Evolutionary conservation across 2,888 invertebrate genomes (phyloP).

Genomic region (Scaptomyza polygonia): DNA sequence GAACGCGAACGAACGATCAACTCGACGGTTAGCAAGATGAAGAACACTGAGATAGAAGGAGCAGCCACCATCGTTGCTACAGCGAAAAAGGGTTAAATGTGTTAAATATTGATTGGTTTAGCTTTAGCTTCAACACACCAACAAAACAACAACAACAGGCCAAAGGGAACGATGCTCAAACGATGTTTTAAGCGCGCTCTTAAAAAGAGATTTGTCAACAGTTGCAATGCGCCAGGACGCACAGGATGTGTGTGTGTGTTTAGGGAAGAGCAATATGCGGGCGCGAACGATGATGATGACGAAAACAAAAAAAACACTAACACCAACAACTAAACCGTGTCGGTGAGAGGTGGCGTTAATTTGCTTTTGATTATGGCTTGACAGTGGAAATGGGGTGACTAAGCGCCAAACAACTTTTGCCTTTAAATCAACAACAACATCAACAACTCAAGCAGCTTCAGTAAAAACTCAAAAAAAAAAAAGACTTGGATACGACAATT

Average conservation of each 20-base stretch:
- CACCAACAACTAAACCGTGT: constrained; percentile 22
- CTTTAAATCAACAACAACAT: constrained; percentile 24
- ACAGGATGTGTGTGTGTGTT: constrained; percentile 10
- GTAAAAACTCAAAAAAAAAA: background rate
- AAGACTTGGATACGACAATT: constrained; percentile 8
- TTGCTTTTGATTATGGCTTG: constrained; percentile 72
- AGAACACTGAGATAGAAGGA: constrained; percentile 39
- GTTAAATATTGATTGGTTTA: constrained; percentile 78
- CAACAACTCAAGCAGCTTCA: constrained; percentile 4
- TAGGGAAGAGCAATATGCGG: constrained; percentile 29
- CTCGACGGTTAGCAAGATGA: constrained; percentile 20
- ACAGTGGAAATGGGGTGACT: constrained; percentile 54
- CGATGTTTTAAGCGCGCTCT: constrained; percentile 78
- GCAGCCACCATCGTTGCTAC: constrained; percentile 3
- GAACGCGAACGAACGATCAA: constrained; percentile 69
- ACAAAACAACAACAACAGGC: background rate
- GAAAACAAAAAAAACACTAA: constrained; percentile 10
- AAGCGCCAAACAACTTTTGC: constrained; percentile 40
- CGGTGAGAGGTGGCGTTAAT: constrained; percentile 64
- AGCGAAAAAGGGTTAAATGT: constrained; percentile 75
- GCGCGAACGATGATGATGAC: constrained; percentile 17
- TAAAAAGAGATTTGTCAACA: constrained; percentile 79
- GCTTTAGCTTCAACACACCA: constrained; percentile 44
- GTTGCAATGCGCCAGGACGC: constrained; percentile 66
- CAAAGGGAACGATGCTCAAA: constrained; percentile 58